Evolutionary conservation across 2,888 invertebrate genomes (phyloP).

Genomic region (Drosophila flavopinicola): DNA sequence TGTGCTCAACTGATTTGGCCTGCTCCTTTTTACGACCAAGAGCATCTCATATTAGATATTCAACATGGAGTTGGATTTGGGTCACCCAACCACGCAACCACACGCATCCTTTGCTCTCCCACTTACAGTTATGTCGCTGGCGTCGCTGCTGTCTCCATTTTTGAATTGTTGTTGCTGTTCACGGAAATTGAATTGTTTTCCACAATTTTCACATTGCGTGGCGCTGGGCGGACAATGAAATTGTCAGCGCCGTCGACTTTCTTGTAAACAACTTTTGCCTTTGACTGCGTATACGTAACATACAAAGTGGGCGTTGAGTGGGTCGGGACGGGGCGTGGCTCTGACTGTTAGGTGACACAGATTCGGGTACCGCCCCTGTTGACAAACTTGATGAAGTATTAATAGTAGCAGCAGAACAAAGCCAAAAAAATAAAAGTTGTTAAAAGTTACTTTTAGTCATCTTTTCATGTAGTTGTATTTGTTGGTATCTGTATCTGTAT

Average conservation of each 20-base stretch:
- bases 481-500: slow-evolving; percentile 11
- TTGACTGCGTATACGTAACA: too few relatives aligned
- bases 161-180: slow-evolving; percentile 30
- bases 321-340: neutral
- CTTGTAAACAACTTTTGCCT: slow-evolving; percentile 72
- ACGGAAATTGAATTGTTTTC: slow-evolving; percentile 76
- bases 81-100: slow-evolving; percentile 56
- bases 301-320: neutral
- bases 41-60: slow-evolving; percentile 67
- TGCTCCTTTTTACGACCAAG: slow-evolving; percentile 35
- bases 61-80: slow-evolving; percentile 68
- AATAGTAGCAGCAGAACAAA: slow-evolving; percentile 54
- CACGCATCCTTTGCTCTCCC: slow-evolving; percentile 64
- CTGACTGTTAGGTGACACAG: slow-evolving; percentile 41
- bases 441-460: slow-evolving; percentile 29
- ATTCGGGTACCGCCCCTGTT: too few relatives aligned
- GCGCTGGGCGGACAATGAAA: slow-evolving; percentile 41
- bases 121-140: slow-evolving; percentile 60
- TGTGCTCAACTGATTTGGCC: slow-evolving; percentile 73
- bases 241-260: slow-evolving; percentile 55
- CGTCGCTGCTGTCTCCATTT: slow-evolving; percentile 12
- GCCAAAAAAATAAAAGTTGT: slow-evolving; percentile 38
- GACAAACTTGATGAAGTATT: slow-evolving; percentile 72
- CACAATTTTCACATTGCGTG: slow-evolving; percentile 55
- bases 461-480: neutral